Evolutionary conservation across 2,113 vertebrate species (phyloP).

Genomic region (Rhipidura dahli): DNA sequence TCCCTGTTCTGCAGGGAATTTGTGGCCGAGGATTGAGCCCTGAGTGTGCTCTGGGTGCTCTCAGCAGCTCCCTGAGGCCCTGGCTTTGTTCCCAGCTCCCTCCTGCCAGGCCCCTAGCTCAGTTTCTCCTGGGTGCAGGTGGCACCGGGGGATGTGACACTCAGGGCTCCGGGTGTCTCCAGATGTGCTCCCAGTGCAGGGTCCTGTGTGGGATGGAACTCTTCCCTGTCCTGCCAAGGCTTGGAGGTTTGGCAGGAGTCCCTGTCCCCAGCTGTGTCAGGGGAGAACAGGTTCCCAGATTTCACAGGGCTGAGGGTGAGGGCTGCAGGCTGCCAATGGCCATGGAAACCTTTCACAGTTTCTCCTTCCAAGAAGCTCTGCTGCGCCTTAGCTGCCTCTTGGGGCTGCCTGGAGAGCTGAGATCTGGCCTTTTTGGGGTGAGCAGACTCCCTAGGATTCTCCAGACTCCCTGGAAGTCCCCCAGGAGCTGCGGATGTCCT

Average conservation of each 20-base stretch:
- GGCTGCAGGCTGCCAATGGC: not conserved
- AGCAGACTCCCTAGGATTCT: not conserved
- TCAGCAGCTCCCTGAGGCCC: not conserved
- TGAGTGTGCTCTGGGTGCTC: fast-evolving
- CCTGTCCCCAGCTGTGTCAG: not conserved
- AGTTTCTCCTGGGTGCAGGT: not conserved
- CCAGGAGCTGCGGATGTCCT: not conserved
- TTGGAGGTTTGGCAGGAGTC: not conserved
- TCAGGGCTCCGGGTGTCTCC: not conserved
- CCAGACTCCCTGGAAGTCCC: not conserved
- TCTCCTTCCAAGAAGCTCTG: not conserved
- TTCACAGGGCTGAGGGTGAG: not conserved
- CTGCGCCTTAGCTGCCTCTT: fast-evolving
- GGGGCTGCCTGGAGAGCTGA: not conserved
- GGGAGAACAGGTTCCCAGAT: not conserved
- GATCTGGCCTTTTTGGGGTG: not conserved
- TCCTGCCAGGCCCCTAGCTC: not conserved
- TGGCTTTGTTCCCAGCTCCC: not conserved
- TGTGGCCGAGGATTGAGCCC: fast-evolving
- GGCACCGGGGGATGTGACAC: not conserved
- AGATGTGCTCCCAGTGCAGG: not conserved
- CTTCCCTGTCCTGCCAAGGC: not conserved
- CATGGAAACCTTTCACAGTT: fast-evolving
- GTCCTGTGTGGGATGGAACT: not conserved
- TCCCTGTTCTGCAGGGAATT: not conserved